Conservation (phyloP, 2,888 invertebrate genomes). For the Alcis repandata region DNA sequence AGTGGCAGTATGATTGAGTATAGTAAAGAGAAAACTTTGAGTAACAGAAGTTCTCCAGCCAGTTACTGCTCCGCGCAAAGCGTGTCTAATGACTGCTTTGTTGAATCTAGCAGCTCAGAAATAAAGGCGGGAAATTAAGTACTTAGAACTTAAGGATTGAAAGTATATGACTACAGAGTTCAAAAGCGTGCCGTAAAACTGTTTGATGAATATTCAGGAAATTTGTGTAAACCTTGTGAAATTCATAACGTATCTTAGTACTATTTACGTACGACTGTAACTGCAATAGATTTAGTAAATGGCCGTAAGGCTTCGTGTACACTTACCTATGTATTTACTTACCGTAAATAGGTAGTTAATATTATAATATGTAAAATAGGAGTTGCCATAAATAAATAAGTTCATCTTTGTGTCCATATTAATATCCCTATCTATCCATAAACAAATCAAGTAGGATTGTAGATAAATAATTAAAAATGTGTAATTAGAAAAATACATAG, state of each 20-base stretch:
- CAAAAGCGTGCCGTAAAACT: too few species aligned
- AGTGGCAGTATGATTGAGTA: conserved; percentile 87
- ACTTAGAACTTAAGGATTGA: too few species aligned
- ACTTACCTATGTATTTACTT: background rate
- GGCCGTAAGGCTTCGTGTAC: background rate
- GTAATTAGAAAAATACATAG: too few species aligned
- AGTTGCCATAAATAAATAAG: conserved; percentile 29
- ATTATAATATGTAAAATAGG: background rate
- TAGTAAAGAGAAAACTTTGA: conserved; percentile 64
- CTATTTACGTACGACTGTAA: too few species aligned
- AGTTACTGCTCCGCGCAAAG: conserved; percentile 80
- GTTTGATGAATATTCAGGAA: too few species aligned
- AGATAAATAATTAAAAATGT: too few species aligned
- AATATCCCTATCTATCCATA: conserved; percentile 7
- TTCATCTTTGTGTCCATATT: conserved; percentile 28
- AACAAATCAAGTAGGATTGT: too few species aligned
- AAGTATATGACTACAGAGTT: too few species aligned
- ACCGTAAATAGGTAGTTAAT: background rate
- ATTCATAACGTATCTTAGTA: too few species aligned
- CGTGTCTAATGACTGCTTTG: conserved; percentile 76
- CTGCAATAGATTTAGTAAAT: too few species aligned
- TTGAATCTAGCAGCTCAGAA: conserved; percentile 73
- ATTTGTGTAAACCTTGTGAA: too few species aligned
- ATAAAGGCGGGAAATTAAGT: conserved; percentile 73
- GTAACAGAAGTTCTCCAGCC: conserved; percentile 79